Conservation (phyloP, 2,888 invertebrate species). For the Scaptomyza flava region DNA sequence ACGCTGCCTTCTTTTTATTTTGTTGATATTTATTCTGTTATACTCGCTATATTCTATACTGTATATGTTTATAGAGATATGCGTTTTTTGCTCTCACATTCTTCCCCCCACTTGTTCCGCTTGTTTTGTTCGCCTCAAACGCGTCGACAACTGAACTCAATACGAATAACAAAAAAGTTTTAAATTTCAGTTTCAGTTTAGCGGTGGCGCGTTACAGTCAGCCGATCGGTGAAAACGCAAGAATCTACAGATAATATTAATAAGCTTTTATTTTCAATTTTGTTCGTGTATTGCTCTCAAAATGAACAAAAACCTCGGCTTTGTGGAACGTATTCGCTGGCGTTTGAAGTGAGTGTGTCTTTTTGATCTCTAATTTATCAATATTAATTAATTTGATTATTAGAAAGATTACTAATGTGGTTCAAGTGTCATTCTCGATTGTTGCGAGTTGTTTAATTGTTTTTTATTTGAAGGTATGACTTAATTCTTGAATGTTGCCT, state of each 20-base stretch:
- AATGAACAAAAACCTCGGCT: conserved; percentile 77
- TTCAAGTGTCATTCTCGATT: conserved; percentile 7
- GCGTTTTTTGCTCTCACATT: conserved; percentile 2
- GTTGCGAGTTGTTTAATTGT: neutral
- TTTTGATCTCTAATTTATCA: conserved; percentile 38
- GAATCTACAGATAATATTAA: neutral
- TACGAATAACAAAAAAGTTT: conserved; percentile 54
- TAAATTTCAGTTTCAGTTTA: conserved; percentile 75
- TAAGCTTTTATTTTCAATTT: neutral
- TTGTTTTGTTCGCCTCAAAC: conserved; percentile 37
- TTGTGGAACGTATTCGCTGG: conserved; percentile 78
- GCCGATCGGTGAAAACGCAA: conserved; percentile 41
- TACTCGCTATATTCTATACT: conserved; percentile 55
- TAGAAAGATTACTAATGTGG: conserved; percentile 1
- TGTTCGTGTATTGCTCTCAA: conserved; percentile 24
- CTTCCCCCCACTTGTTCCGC: conserved; percentile 44
- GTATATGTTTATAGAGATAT: conserved; percentile 25
- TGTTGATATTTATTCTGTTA: conserved; percentile 64
- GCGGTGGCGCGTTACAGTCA: conserved; percentile 67
- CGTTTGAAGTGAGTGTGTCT: conserved; percentile 79
- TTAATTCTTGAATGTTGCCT: conserved; percentile 13
- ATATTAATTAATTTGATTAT: conserved; percentile 39
- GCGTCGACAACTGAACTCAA: conserved; percentile 50
- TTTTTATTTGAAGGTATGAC: conserved; percentile 40
- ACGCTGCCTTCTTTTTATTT: conserved; percentile 26